Base-by-base conservation (phyloP, 2,888 invertebrate genomes). In the Thymelicus lineola region DNA sequence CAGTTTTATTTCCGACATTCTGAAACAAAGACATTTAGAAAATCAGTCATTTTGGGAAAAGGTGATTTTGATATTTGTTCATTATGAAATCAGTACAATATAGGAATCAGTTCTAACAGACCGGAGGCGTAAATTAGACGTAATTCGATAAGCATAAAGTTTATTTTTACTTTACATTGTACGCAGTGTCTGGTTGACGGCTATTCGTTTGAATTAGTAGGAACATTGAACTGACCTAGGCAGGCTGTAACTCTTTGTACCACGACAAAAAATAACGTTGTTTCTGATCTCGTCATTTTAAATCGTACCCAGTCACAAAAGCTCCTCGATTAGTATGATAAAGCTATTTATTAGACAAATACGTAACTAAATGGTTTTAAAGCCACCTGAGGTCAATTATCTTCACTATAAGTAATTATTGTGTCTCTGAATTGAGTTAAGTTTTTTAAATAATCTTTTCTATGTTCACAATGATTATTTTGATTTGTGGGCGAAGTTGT, bases 171-270 rank as follows among this genome's bases (percentile, higher is more conserved):
- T 38, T 50, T 28, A 35, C 15, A 15, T 14, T 55, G 15, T 15
- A 12, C 36, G 7, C 15, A 15, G 38, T 50, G 36, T 48, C 28
- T 66, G 17, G 58, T 36, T 61, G 6, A 53, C 17, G 50, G 59
- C 60, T 66, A 66, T 60, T 59, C 48, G 28, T 67, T 67, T 67
- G 45, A 68, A 36, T 61, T 60, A 42, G 67, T 67, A 45, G 12
- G 12, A 55, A 55, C 53, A 17, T 15, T 28, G 61, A 62, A 62
- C 67, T 62, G 67, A 68, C 67, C 67, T 68, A 62, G 45, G 35
- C 46, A 61, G 61, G 15, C n/a, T 61, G 38, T 62, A 61, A 45
- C 38, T 42, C 60, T 66, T 66, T 66, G 66, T 60, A 53, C 61
- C 61, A 55, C 67, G 53, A 61, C 55, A 67, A 67, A 66, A 67